A percentile compares a stretch with the other conserved stretches of the same genome.
These are phyloP conservation scores for Melospiza melodia DNA, from an alignment of 2,113 vertebrate species.

Conservation along the genomic window DNA sequence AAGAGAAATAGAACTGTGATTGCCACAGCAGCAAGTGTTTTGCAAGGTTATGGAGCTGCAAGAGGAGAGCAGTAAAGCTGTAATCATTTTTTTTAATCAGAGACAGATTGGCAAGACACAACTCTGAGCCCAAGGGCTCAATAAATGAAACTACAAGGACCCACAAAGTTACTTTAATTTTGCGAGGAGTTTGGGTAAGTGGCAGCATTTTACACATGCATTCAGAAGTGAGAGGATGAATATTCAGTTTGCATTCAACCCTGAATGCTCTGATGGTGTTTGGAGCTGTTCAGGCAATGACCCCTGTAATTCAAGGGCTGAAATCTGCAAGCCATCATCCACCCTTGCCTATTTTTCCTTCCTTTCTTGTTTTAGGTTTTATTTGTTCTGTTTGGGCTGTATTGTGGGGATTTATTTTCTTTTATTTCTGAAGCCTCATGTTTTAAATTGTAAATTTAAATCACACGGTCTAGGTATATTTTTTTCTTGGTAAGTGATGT, in stretches of 20 bases:
- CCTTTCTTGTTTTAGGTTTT: neutral
- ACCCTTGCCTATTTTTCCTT: neutral
- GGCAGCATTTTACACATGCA: neutral
- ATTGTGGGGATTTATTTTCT: neutral
- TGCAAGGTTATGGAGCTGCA: neutral
- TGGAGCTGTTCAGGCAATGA: neutral
- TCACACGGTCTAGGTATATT: neutral
- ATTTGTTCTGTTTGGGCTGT: neutral
- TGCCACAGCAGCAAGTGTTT: neutral
- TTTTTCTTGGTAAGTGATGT: neutral
- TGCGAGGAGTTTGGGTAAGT: neutral
- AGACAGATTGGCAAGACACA: neutral
- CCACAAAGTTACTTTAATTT: slow-evolving; percentile 5
- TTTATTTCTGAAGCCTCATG: neutral
- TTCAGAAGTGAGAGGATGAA: neutral
- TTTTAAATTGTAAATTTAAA: neutral
- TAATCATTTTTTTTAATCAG: neutral
- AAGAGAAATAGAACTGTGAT: neutral
- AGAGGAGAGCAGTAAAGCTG: neutral
- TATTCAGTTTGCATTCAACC: slow-evolving; percentile 31
- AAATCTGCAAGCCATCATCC: neutral
- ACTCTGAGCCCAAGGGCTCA: neutral
- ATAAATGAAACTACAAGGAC: neutral
- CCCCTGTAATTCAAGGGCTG: neutral
- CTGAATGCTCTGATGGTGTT: neutral